Base-by-base conservation (phyloP, 2,797 vertebrate species). In the Triplophysa bombifrons region DNA sequence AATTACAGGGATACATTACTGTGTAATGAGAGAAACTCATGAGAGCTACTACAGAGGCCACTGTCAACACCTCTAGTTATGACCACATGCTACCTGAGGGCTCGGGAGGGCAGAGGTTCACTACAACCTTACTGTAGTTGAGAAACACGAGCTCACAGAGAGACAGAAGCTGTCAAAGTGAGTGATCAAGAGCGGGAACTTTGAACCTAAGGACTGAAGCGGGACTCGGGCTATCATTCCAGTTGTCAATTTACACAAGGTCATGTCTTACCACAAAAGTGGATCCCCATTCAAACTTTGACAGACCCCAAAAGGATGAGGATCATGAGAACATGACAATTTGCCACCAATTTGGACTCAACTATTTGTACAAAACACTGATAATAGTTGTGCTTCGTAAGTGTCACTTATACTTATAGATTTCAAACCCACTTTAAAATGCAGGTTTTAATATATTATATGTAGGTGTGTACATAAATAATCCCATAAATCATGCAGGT, bases 11-110 rank as follows among this genome's bases (percentile, higher is more conserved):
- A 91, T 93, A 92, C 66, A 84, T 92, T 94, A 94, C 89, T 91
- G 87, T 77, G 25, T 80, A 82, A 85, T 86, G 84, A 85, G 51
- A 61, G 93, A 93, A 94, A 95, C 55, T 83, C 81, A 90, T 93
- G 71, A 87, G 84, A 80, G 34, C 53, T 61, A 91, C 90, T 88
- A 94, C 94, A 92, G 93, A 91, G 76, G 11, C 5, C 75, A 90
- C 93, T 94, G 92, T 95, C 94, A 95, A 90, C 93, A 50, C 81
- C 82, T 85, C 87, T 78, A 87, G 90, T 92, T 92, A 86, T 89
- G 90, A 90, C 90, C 86, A 85, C 86, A 87, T 88, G 90, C 94
- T 92, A 91, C 87, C 86, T 79, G 75, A 87, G 81, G 72, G 56
- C 78, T 82, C 81, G 85, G 83, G 78, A 76, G 70, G 70, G 65